Evolutionary conservation across 1,140 invertebrate genomes (phyloP), one percentile per base, ranked within the genome.

Genomic region (Solenopsis fugax): DNA sequence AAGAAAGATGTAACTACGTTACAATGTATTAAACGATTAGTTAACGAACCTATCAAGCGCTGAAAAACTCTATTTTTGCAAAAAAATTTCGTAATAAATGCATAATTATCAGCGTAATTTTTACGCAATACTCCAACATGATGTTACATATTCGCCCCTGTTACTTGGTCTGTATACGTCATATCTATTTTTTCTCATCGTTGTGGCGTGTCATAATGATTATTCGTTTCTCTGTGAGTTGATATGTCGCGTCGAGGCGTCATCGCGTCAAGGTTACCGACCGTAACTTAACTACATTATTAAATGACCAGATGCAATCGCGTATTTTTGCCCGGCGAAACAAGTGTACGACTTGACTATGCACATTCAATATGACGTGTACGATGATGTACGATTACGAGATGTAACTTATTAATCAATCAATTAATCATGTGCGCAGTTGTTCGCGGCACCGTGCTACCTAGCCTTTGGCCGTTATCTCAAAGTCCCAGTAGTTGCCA

Each of bases 401-500:
- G 6, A 54, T 52, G 60, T 60, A 75, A 62, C 45, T 81, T 45
- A 71, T 81, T 9, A 18, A 75, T 50, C 4, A 18, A 73, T 18
- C 45, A 29, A 60, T 16, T 16, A 48, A 29, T 2, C 0, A 72
- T 75, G 13, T 58, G 29, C 54, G n/a, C 80, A 94, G 93, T 0
- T 92, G 1, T 94, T 94, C 60, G 37, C 77, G 0, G n/a, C 92
- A 0, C 87, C 94, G 2, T 96, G 96, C 87, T 96, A 95, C 75
- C 81, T 96, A 7, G 96, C 96, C 0, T 95, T 97, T 60, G 95
- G 96, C 0, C 95, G 95, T 85, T 95, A 95, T 81, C 96, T 97
- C 67, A 95, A 96, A 41, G 94, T 96, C 1, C 96, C 97, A 0
- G 94, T 96, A 18, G 94, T 97, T 6, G 96, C 95, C 0, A 87